These are phyloP conservation scores for Linurgus olivaceus DNA, from an alignment of 2,797 vertebrate genomes.

Conservation along the genomic window DNA sequence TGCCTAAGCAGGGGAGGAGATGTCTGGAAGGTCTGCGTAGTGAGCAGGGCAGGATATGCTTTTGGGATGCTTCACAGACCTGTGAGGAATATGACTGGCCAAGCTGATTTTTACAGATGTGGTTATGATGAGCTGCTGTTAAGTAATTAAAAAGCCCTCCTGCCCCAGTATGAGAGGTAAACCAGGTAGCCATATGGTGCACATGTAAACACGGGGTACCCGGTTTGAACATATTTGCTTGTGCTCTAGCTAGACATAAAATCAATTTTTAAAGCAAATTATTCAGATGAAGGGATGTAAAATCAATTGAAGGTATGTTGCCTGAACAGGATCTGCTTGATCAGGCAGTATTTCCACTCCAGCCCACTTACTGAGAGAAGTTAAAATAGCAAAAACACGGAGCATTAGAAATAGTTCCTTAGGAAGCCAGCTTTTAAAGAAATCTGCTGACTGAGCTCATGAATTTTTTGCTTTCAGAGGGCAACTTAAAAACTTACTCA, in stretches of 20 bases:
- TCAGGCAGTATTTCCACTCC: background rate
- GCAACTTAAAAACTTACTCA: background rate
- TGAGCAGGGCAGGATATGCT: background rate
- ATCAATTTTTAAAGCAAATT: background rate
- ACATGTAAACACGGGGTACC: rapidly evolving
- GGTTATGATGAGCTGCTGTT: background rate
- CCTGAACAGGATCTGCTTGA: background rate
- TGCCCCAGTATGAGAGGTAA: background rate
- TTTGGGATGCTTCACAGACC: background rate
- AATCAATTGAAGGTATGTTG: background rate
- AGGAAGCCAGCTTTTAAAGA: background rate
- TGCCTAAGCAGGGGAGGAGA: background rate
- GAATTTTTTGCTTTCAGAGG: background rate
- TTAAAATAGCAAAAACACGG: background rate
- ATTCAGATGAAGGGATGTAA: background rate
- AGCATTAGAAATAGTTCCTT: background rate
- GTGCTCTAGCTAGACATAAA: background rate
- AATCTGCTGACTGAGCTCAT: background rate
- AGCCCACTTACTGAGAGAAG: background rate
- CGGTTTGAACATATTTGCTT: background rate
- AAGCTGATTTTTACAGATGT: background rate
- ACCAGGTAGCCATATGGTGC: background rate
- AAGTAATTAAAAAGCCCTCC: background rate
- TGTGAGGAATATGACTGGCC: background rate
- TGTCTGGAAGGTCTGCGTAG: background rate